Percentiles rank a stretch among this genome's conserved stretches.
Evolutionary conservation across 2,797 vertebrate genomes (phyloP).

Genomic region (Atherinosoma microstoma): DNA sequence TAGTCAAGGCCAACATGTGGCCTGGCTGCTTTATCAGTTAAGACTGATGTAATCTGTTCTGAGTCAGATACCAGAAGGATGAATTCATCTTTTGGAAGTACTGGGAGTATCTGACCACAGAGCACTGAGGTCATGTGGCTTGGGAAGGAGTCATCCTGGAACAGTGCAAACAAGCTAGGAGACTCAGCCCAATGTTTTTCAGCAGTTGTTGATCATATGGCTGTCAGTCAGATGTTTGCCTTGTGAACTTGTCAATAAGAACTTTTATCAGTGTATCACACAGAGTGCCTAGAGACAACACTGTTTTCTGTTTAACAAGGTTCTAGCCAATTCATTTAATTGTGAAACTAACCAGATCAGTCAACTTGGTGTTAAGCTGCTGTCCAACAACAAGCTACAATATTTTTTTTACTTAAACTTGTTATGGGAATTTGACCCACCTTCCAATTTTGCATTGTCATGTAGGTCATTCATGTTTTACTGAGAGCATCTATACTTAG

Average conservation of each 20-base stretch:
- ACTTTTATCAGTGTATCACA: constrained; percentile 28
- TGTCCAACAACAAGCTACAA: constrained; percentile 1
- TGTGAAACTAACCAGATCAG: not conserved
- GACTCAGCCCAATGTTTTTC: constrained; percentile 27
- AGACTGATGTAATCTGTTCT: constrained; percentile 51
- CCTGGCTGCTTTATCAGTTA: constrained; percentile 17
- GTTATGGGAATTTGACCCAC: constrained; percentile 8
- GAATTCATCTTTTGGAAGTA: constrained; percentile 54
- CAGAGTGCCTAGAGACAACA: constrained; percentile 8
- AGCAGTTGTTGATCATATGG: constrained; percentile 54
- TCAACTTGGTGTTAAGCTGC: not conserved
- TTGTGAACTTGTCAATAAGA: constrained; percentile 36
- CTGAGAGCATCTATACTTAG: constrained; percentile 36
- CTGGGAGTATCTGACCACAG: constrained; percentile 38
- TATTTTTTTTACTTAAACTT: not conserved
- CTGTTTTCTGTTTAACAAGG: not conserved
- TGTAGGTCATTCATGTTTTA: constrained; percentile 35
- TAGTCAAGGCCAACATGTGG: constrained; percentile 24
- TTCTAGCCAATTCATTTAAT: not conserved
- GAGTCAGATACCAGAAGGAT: constrained; percentile 47
- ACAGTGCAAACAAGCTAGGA: not conserved
- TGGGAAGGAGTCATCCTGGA: constrained; percentile 22
- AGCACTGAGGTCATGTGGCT: constrained; percentile 53
- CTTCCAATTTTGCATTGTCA: constrained; percentile 15
- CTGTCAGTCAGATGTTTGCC: constrained; percentile 63